Evolutionary conservation across 2,797 vertebrate genomes (phyloP), one percentile per base, ranked within the genome.

Genomic region (Danio tinwini): DNA sequence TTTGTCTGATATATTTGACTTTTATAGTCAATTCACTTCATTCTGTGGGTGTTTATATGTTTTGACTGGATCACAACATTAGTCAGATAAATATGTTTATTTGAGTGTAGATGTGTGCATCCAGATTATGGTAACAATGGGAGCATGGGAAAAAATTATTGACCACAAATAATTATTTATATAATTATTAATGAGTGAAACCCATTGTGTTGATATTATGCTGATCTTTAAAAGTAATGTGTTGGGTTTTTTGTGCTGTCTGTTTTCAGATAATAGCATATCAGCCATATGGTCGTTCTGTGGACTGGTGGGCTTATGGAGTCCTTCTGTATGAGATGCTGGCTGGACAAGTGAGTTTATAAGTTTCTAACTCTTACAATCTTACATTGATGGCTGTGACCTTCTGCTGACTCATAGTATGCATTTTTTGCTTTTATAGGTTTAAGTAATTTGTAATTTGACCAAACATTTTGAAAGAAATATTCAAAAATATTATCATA

Each of bases 241-340:
- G 11, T 56, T 7, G 12, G 0, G 2, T 21, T 17, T 37, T 50
- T 39, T 62, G 3, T 61, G 40, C 7, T 65, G 6, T 64, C n/a
- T 78, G 29, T 63, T 1, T 73, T 19, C 91, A 99, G 97, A 99
- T 99, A 63, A 98, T 99, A 71, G 96, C 97, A 4, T 99, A 99
- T 90, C 97, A 99, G 88, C 97, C 97, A 0, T 99, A 99, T 4
- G 95, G 95, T 37, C 93, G 92, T 76, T 98, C 97, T 0, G 97
- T 99, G 85, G 97, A 99, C 90, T 99, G 97, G 97, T 99, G 97
- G 97, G 97, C 97, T 0, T 99, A 97, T 0, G 97, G 97, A 2
- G 97, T 99, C 81, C 94, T 99, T 81, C 91, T 99, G 16, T 99
- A 98, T 0, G 97, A 99, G 89, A 99, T 99, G 97, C 87, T 99